phyloP scores from a whole-genome alignment of 2,113 vertebrate species.

The Coracopsis vasa region DNA sequence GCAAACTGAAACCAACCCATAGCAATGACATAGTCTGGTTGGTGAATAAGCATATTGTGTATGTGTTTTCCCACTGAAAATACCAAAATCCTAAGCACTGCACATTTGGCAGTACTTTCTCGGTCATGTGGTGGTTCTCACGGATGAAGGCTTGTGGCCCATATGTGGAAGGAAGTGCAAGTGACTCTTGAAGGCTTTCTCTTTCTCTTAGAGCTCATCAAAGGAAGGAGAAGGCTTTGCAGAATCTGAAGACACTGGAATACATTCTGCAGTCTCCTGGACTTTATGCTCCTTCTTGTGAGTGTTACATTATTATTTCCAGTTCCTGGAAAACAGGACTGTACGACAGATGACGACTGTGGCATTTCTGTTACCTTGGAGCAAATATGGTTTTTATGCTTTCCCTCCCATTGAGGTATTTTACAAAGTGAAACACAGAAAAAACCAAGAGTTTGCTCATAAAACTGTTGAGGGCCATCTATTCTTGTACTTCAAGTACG shows the following conservation, averaged over 20 bases:
- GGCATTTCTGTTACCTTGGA: neutral
- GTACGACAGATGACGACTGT: neutral
- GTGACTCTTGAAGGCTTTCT: neutral
- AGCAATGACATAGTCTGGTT: neutral
- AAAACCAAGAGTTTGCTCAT: neutral
- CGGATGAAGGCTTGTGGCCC: rapidly evolving
- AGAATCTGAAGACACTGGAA: neutral
- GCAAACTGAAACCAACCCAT: neutral
- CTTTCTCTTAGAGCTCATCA: neutral
- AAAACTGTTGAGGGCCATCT: neutral
- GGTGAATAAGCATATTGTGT: neutral
- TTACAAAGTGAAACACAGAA: neutral
- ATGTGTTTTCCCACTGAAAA: neutral
- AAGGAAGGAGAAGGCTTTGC: neutral
- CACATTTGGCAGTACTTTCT: neutral
- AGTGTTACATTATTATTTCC: neutral
- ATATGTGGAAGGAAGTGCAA: neutral
- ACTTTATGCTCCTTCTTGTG: neutral
- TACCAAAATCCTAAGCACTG: neutral
- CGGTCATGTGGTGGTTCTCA: rapidly evolving
- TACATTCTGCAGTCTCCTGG: neutral
- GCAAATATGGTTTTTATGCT: neutral
- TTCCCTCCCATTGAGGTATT: neutral
- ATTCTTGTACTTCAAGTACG: neutral
- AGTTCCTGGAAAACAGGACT: neutral